phyloP scores from a whole-genome alignment of 2,888 invertebrate genomes.

The Tanytarsus gracilentus region DNA sequence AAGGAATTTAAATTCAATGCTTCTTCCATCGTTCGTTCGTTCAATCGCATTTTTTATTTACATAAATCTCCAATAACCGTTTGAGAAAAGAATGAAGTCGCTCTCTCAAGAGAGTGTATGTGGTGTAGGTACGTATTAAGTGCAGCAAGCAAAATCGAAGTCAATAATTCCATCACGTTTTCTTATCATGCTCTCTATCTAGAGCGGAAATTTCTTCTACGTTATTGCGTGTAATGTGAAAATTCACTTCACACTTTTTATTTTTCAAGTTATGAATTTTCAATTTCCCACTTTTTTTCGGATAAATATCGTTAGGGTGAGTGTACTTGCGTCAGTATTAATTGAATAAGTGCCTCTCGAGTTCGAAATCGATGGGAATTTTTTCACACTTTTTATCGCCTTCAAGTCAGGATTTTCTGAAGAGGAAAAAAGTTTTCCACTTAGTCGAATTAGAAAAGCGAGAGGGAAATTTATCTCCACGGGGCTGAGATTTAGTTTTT shows the following conservation, averaged over 20 bases:
- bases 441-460: no score
- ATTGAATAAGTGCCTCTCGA: slow-evolving; percentile 14
- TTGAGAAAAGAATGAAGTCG: slow-evolving; percentile 16
- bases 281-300: not conserved
- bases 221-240: not conserved
- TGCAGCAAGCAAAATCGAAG: not conserved
- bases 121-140: no score
- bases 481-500: no score
- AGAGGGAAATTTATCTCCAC: no score
- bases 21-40: slow-evolving; percentile 8
- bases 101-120: not conserved
- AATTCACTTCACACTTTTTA: not conserved
- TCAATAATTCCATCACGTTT: slow-evolving; percentile 27
- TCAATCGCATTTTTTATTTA: slow-evolving; percentile 19
- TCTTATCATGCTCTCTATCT: slow-evolving; percentile 13
- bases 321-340: not conserved
- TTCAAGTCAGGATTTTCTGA: not conserved
- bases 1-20: slow-evolving; percentile 25
- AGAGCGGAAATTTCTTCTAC: slow-evolving; percentile 19
- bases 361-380: slow-evolving; percentile 22
- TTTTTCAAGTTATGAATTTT: slow-evolving; percentile 3
- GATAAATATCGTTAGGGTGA: not conserved
- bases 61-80: slow-evolving; percentile 24
- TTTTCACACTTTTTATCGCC: not conserved
- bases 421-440: no score